Conservation (phyloP, 1,140 invertebrate species). For the Cydia splendana region DNA sequence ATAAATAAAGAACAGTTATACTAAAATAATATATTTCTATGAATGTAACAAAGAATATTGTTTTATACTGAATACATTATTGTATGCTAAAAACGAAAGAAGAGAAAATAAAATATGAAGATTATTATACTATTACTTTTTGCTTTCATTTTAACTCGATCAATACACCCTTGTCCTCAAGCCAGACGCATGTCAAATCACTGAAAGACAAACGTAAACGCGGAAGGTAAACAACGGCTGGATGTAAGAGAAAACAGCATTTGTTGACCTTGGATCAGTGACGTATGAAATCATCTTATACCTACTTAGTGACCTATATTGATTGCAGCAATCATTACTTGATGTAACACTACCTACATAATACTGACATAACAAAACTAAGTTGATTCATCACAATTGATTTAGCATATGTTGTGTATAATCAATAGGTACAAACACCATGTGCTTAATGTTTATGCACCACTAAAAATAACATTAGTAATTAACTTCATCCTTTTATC, state of each 20-base stretch:
- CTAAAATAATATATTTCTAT: slow-evolving; percentile 80
- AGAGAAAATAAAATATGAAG: slow-evolving; percentile 78
- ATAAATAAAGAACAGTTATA: slow-evolving; percentile 77
- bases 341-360: slow-evolving; percentile 4
- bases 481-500: not conserved
- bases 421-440: slow-evolving; percentile 1
- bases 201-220: not conserved
- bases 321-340: not conserved
- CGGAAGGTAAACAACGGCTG: not conserved
- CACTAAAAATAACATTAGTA: not conserved
- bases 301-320: not conserved
- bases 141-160: slow-evolving; percentile 54
- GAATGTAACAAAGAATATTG: slow-evolving; percentile 78
- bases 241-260: not conserved
- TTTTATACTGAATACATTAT: slow-evolving; percentile 78
- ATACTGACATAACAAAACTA: not conserved
- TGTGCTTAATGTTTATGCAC: not conserved
- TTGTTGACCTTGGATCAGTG: not conserved
- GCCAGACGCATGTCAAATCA: not conserved
- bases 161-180: not conserved
- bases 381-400: not conserved
- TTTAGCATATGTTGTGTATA: not conserved
- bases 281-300: not conserved
- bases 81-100: slow-evolving; percentile 70
- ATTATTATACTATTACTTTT: slow-evolving; percentile 76